phyloP scores from a whole-genome alignment of 2,113 vertebrate species.

The Brachyhypopomus occidentalis region DNA sequence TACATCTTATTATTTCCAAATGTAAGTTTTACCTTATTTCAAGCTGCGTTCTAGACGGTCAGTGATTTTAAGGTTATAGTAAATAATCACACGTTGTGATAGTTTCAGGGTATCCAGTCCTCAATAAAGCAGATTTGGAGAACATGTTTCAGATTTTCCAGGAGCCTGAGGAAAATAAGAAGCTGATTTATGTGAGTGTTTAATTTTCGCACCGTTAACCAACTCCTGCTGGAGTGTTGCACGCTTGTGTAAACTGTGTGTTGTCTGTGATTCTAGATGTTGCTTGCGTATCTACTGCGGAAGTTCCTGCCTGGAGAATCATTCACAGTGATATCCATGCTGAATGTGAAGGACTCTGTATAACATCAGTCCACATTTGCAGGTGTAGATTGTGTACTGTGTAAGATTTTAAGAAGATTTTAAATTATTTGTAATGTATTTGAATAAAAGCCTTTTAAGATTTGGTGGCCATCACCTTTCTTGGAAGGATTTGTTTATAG shows the following conservation, averaged over 20 bases:
- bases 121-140: slow-evolving; percentile 72
- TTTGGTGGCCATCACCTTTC: no score
- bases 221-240: not conserved
- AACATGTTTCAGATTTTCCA: slow-evolving; percentile 73
- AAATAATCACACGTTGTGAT: slow-evolving; percentile 23
- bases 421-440: slow-evolving; percentile 13
- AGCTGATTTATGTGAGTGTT: slow-evolving; percentile 73
- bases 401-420: not conserved
- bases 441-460: not conserved
- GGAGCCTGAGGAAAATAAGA: slow-evolving; percentile 73
- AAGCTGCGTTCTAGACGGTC: not conserved
- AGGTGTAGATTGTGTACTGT: not conserved
- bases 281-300: slow-evolving; percentile 68
- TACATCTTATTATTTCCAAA: slow-evolving; percentile 67
- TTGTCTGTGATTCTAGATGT: slow-evolving; percentile 59
- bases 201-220: not conserved
- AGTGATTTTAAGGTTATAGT: not conserved
- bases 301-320: slow-evolving; percentile 67
- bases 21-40: slow-evolving; percentile 56
- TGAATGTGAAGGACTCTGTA: slow-evolving; percentile 54
- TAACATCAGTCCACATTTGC: not conserved
- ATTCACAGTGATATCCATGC: slow-evolving; percentile 54
- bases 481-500: no score
- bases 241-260: not conserved
- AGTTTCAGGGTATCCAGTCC: slow-evolving; percentile 61